Conservation (phyloP, 92 coral and sea anemone genomes). For the Porites cylindrica region DNA sequence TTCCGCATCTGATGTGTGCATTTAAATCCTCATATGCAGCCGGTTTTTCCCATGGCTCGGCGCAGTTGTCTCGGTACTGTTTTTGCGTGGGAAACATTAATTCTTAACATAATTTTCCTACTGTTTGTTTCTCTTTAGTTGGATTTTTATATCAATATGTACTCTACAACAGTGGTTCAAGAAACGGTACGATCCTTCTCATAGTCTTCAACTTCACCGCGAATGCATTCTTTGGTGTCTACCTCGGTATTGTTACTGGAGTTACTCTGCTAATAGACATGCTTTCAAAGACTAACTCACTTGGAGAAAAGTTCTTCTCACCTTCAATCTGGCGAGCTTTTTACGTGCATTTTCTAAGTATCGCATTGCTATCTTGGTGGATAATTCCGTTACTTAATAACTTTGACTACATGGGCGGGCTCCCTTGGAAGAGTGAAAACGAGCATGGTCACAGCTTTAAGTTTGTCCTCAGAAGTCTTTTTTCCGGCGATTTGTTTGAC, state of each 20-base stretch:
- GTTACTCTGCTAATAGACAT: slow-evolving; percentile 52
- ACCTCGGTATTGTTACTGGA: slow-evolving; percentile 53
- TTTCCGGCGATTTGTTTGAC: slow-evolving; percentile 74
- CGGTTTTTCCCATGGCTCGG: neutral
- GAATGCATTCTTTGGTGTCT: slow-evolving; percentile 79
- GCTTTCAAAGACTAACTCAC: slow-evolving; percentile 14
- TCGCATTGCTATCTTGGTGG: slow-evolving; percentile 73
- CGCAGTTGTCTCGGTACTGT: neutral
- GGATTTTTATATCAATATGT: slow-evolving; percentile 67
- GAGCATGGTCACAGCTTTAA: slow-evolving; percentile 49
- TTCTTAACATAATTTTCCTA: neutral
- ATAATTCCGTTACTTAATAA: slow-evolving; percentile 60
- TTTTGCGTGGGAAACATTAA: neutral
- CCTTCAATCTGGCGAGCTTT: slow-evolving; percentile 53
- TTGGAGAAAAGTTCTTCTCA: neutral
- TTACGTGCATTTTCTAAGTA: slow-evolving; percentile 49
- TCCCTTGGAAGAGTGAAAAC: slow-evolving; percentile 81
- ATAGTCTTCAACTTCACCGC: slow-evolving; percentile 67
- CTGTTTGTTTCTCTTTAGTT: slow-evolving; percentile 43
- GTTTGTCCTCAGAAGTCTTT: slow-evolving; percentile 57
- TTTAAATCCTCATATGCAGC: too few relatives aligned
- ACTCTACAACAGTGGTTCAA: slow-evolving; percentile 55
- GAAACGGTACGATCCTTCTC: slow-evolving; percentile 48
- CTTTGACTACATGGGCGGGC: slow-evolving; percentile 68
- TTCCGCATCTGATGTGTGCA: too few relatives aligned